phyloP scores from a whole-genome alignment of 1,140 invertebrate genomes.

The Linepithema humile region DNA sequence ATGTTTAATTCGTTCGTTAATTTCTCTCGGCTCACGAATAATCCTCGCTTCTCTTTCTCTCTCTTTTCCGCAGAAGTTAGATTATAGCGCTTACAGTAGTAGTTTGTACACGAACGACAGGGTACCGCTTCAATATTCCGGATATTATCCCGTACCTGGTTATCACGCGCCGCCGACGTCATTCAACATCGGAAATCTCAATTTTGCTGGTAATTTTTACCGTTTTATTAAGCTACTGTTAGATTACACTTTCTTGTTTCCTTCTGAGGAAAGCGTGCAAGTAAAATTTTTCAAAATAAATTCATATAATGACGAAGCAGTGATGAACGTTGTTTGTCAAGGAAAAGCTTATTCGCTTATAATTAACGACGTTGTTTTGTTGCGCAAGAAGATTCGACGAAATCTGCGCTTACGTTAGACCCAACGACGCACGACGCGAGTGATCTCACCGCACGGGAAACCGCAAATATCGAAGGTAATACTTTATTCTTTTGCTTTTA shows the following conservation, averaged over 20 bases:
- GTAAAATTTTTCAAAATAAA: no score
- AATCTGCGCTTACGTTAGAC: slow-evolving; percentile 79
- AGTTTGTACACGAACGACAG: slow-evolving; percentile 82
- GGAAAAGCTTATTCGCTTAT: no score
- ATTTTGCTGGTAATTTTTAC: slow-evolving; percentile 78
- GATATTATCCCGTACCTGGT: slow-evolving; percentile 82
- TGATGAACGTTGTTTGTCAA: no score
- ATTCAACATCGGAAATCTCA: slow-evolving; percentile 83
- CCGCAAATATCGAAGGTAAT: slow-evolving; percentile 82
- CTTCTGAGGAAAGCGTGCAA: no score
- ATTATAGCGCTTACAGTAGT: slow-evolving; percentile 81
- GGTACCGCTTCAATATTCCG: slow-evolving; percentile 82
- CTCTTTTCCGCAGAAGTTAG: slow-evolving; percentile 77
- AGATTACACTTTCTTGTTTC: not conserved
- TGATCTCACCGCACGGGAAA: slow-evolving; percentile 81
- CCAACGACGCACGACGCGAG: slow-evolving; percentile 79
- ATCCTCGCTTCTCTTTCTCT: not conserved
- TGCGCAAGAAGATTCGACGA: slow-evolving; percentile 76
- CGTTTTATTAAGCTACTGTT: not conserved
- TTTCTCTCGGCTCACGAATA: not conserved
- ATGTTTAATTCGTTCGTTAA: no score
- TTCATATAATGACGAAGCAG: no score
- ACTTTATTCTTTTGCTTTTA: slow-evolving; percentile 64
- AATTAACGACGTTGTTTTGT: slow-evolving; percentile 49
- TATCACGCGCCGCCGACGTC: slow-evolving; percentile 82